Conservation (phyloP, 2,888 invertebrate species). For the Panzeria rudis region DNA sequence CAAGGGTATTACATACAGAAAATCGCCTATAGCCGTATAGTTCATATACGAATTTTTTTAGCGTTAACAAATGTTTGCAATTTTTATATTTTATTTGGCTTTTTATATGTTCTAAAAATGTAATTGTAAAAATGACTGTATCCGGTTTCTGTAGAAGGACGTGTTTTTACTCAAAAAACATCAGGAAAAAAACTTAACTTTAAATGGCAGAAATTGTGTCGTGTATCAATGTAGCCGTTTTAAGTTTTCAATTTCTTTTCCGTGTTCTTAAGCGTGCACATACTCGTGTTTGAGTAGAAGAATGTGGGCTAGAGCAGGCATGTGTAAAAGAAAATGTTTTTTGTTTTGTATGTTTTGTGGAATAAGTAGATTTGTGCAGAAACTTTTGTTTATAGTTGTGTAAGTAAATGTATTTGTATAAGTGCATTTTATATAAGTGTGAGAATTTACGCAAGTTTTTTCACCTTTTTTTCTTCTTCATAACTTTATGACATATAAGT, state of each 20-base stretch:
- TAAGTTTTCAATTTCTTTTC: conserved; percentile 63
- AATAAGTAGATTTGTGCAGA: conserved; percentile 10
- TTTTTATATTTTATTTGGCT: conserved; percentile 23
- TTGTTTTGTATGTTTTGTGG: conserved; percentile 1
- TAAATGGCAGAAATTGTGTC: conserved; percentile 62
- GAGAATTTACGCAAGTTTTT: conserved; percentile 65
- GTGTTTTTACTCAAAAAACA: neutral
- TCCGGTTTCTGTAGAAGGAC: conserved; percentile 53
- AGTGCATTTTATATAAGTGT: conserved; percentile 53
- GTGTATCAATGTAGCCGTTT: conserved; percentile 68
- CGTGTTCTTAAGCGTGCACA: conserved; percentile 26
- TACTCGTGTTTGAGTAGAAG: neutral
- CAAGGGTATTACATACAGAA: no score
- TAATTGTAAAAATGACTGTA: conserved; percentile 66
- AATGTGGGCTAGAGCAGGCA: conserved; percentile 4
- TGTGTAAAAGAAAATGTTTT: conserved; percentile 24
- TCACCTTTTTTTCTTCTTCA: neutral
- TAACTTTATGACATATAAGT: conserved; percentile 71
- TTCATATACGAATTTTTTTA: neutral
- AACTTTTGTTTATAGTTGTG: conserved; percentile 54
- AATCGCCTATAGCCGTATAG: neutral
- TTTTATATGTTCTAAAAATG: conserved; percentile 36
- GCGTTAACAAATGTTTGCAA: conserved; percentile 17
- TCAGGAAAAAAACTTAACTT: conserved; percentile 37
- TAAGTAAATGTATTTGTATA: conserved; percentile 6